Evolutionary conservation across 2,797 vertebrate species (phyloP).

Genomic region (Lacerta agilis): DNA sequence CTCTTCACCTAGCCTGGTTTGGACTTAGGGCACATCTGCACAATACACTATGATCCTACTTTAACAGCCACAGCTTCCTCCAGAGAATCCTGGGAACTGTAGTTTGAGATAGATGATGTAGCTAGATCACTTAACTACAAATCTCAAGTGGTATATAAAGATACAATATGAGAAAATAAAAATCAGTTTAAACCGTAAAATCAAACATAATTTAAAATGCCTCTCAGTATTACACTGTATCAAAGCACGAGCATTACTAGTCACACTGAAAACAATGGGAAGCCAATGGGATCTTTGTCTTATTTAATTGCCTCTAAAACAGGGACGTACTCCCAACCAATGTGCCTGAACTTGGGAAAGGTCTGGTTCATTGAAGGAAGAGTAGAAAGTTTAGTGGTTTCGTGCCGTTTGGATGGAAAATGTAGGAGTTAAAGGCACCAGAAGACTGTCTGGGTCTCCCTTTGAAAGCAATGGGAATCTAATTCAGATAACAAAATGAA

Average conservation of each 20-base stretch:
- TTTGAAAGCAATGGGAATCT: background rate
- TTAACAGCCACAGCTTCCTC: too few relatives aligned
- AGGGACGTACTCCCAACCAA: background rate
- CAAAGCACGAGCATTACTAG: background rate
- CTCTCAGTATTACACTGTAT: background rate
- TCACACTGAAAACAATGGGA: background rate
- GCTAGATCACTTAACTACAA: background rate
- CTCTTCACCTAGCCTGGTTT: too few relatives aligned
- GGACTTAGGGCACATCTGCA: too few relatives aligned
- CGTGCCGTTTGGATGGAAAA: background rate
- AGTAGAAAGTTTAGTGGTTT: too few relatives aligned
- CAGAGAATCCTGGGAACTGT: too few relatives aligned
- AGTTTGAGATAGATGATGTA: background rate
- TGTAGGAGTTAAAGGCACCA: background rate
- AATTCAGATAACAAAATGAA: background rate
- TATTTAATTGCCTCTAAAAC: background rate
- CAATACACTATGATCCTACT: too few relatives aligned
- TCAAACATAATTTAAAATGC: too few relatives aligned
- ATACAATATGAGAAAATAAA: background rate
- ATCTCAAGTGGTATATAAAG: background rate
- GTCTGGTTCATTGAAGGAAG: background rate
- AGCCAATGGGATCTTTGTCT: background rate
- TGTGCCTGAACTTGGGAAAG: background rate
- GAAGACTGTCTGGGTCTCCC: background rate
- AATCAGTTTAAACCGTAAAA: too few relatives aligned